Percentiles rank a stretch among this genome's conserved stretches.
phyloP scores from a whole-genome alignment of 2,113 vertebrate genomes.

The Chloebia gouldiae region DNA sequence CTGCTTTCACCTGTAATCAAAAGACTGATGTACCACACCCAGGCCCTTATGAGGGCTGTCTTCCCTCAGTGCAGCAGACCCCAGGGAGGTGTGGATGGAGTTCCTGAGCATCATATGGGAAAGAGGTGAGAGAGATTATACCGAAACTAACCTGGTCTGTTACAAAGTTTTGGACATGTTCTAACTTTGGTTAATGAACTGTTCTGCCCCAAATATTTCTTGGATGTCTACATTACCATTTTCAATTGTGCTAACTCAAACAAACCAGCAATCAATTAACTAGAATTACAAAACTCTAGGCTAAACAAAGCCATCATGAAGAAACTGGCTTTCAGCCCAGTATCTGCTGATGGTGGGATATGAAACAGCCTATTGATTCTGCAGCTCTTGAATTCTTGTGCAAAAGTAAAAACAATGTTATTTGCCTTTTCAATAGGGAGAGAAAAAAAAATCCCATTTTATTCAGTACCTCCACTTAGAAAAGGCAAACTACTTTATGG shows the following conservation, averaged over 20 bases:
- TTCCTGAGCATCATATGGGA: background rate
- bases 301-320: slow-evolving; percentile 21
- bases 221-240: slow-evolving; percentile 39
- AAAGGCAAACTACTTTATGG: background rate
- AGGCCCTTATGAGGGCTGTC: background rate
- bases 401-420: slow-evolving; percentile 36
- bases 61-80: background rate
- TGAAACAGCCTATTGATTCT: slow-evolving; percentile 57
- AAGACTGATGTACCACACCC: background rate
- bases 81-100: background rate
- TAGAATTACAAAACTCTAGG: slow-evolving; percentile 46
- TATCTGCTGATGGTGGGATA: slow-evolving; percentile 42
- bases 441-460: background rate
- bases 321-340: slow-evolving; percentile 62
- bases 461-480: background rate
- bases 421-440: background rate
- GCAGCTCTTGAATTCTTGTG: background rate
- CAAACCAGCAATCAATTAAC: slow-evolving; percentile 57
- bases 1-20: background rate
- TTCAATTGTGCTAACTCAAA: slow-evolving; percentile 61
- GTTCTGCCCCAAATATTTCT: slow-evolving; percentile 32
- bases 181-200: slow-evolving; percentile 26
- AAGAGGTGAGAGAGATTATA: background rate
- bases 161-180: background rate
- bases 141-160: background rate